phyloP scores from a whole-genome alignment of 2,797 vertebrate species.

The Thripadectes ignobilis region DNA sequence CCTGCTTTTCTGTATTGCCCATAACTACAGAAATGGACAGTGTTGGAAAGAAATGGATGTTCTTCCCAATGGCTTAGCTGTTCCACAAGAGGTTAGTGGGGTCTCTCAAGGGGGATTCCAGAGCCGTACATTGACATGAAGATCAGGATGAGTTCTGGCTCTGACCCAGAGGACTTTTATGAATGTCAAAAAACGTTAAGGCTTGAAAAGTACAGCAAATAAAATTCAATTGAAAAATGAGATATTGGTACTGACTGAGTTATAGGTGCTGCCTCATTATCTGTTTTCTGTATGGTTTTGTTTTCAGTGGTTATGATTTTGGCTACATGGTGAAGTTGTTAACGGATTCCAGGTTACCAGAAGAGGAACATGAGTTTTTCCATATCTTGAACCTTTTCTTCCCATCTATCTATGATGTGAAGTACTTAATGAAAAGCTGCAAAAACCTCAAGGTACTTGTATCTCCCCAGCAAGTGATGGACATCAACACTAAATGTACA shows the following conservation, averaged over 20 bases:
- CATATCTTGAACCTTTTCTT: constrained; percentile 98
- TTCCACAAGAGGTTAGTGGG: background rate
- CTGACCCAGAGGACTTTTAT: background rate
- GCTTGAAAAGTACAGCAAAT: background rate
- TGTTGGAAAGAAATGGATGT: background rate
- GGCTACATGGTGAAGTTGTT: constrained; percentile 98
- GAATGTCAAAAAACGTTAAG: background rate
- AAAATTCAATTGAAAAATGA: background rate
- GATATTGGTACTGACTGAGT: accelerated
- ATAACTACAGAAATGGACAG: background rate
- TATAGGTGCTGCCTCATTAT: background rate
- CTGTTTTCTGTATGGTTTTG: background rate
- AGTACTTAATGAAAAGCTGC: constrained; percentile 99
- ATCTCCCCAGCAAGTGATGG: background rate
- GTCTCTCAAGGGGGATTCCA: background rate
- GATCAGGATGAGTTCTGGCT: background rate
- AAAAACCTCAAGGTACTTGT: constrained; percentile 94
- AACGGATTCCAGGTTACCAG: constrained; percentile 93
- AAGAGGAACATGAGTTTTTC: constrained; percentile 98
- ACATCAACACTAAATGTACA: background rate
- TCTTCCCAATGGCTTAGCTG: background rate
- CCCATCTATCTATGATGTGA: constrained; percentile 97
- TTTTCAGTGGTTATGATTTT: constrained; percentile 93
- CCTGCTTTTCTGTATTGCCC: background rate
- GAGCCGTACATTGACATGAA: accelerated